A percentile compares a stretch with the other conserved stretches of the same genome.
These are phyloP conservation scores for Platalea minor DNA, from an alignment of 2,797 vertebrate species.

Conservation along the genomic window DNA sequence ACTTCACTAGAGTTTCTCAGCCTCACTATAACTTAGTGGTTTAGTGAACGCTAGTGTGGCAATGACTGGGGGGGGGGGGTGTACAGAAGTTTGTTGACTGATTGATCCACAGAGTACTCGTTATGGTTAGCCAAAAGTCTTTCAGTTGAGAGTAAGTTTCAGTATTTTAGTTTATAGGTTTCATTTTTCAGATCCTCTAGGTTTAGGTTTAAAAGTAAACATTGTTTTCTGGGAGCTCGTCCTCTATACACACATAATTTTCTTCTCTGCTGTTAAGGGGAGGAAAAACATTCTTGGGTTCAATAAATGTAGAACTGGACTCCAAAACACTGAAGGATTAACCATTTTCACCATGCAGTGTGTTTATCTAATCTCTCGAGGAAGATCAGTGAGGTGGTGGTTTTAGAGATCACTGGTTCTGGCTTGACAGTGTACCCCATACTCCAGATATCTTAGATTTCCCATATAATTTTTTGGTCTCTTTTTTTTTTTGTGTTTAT, in stretches of 20 bases:
- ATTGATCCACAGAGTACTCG: not conserved
- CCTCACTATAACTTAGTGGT: not conserved
- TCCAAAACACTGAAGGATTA: not conserved
- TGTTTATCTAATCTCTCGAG: not conserved
- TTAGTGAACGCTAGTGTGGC: not conserved
- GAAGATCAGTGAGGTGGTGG: not conserved
- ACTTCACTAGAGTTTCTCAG: not conserved
- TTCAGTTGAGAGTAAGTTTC: not conserved
- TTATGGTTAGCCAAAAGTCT: not conserved
- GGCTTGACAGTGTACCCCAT: not conserved
- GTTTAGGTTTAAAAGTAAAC: constrained; percentile 49
- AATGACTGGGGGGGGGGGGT: not conserved
- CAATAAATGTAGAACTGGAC: not conserved
- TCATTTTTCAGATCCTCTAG: constrained; percentile 25
- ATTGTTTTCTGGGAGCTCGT: not conserved
- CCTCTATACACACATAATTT: not conserved
- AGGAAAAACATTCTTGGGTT: not conserved
- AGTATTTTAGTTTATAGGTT: constrained; percentile 28
- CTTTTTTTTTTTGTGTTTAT: not conserved
- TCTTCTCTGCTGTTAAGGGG: not conserved
- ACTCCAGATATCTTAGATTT: not conserved
- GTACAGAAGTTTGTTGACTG: not conserved
- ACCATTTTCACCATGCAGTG: not conserved
- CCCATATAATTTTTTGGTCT: not conserved
- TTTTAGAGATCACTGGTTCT: not conserved